Evolutionary conservation across 2,888 invertebrate genomes (phyloP), one percentile per base, ranked within the genome.

Genomic region (Clusia tigrina): DNA sequence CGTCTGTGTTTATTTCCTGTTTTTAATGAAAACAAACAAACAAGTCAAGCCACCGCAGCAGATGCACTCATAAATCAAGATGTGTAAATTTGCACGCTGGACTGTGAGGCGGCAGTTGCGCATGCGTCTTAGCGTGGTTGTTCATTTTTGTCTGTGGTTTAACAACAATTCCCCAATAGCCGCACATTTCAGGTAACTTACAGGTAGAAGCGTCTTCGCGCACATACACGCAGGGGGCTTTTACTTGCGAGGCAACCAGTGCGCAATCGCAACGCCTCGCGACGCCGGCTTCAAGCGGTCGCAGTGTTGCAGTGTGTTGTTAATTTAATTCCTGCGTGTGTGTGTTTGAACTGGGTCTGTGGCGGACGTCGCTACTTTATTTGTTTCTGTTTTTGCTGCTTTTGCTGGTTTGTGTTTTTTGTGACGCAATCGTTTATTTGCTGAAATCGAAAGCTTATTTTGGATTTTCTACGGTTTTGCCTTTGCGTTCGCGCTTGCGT

Each of bases 381-480:
- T 46, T 42, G 42, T 42, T 42, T 3, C 46, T 25, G 25, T 38
- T 53, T 62, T 3, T 42, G 58, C 23, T 42, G 51, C 17, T 55
- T 46, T 51, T 42, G 68, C 54, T 67, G 24, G 60, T 67, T 20
- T 57, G 58, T 42, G 38, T 42, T 56, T 54, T 54, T 63, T 71
- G 74, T 76, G 76, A 76, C 74, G 76, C 73, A 76, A 76, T 73
- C 65, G 48, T 66, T 67, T 68, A 64, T 63, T 69, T 69, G 64
- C 26, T 67, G 66, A 69, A 69, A 71, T 63, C 48, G 65, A 69
- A 69, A 71, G 68, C 68, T 67, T 63, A 54, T 58, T 55, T 42
- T 38, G 42, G 20, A 25, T n/a, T 20, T 52, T 52, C 53, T 58
- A 56, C 52, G 25, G 15, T 52, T 48, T 59, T 54, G 51, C 51